Evolutionary conservation across 2,888 invertebrate species (phyloP), one percentile per base, ranked within the genome.

Genomic region (Pachliopta kotzebuea): DNA sequence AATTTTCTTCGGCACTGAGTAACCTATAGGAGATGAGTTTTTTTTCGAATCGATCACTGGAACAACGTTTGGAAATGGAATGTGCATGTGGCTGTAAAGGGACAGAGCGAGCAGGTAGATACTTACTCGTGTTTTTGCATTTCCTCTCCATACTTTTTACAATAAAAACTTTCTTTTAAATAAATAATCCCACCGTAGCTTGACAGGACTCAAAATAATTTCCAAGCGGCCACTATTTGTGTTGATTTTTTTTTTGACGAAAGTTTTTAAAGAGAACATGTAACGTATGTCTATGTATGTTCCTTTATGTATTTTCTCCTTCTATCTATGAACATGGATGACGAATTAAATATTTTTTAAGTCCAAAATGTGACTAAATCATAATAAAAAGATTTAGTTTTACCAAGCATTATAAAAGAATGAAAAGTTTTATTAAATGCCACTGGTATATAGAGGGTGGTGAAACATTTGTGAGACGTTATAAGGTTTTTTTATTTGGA

Each of bases 161-260:
- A 86, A 86, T 90, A 90, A 90, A 89, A 90, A 91, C 91, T 91
- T 91, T 90, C 91, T 91, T 90, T 87, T 88, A 90, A 90, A 90
- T 90, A 90, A 90, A 91, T 90, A 90, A 88, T 87, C 87, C 87
- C 81, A 84, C 86, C 88, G 80, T 79, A 75, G 83, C 78, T 82
- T 90, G 90, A 90, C 90, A 86, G 79, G 88, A 86, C 79, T 83
- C 83, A 87, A 88, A 90, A 90, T 89, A 90, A 88, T 88, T 84
- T 81, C 72, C 66, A 71, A 70, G 72, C 74, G 74, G 72, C 74
- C 72, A 74, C 71, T 70, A 72, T 74, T 65, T 58, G 58, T 23
- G 45, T 63, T 53, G 20, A 20, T 54, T 58, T 74, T 72, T 69
- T 70, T 72, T 77, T 75, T 42, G 37, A 54, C 49, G 42, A 52